Evolutionary conservation across 2,113 vertebrate genomes (phyloP).

Genomic region (Onychorhynchus coronatus): DNA sequence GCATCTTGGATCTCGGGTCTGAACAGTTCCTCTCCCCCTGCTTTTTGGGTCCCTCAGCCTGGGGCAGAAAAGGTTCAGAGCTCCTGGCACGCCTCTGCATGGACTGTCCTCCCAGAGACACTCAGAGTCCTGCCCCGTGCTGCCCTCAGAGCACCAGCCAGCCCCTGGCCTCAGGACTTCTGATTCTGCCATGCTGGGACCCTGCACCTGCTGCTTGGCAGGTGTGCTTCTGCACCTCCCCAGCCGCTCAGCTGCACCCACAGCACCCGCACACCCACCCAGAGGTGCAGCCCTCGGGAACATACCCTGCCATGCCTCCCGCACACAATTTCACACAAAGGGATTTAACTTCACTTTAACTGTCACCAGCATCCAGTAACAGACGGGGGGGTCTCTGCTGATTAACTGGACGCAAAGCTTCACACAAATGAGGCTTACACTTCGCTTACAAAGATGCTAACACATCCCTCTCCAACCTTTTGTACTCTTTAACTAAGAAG

Average conservation of each 20-base stretch:
- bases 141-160: neutral
- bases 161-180: rapidly evolving
- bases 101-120: neutral
- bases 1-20: neutral
- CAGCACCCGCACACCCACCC: neutral
- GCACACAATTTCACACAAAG: neutral
- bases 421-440: conserved; percentile 40
- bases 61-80: neutral
- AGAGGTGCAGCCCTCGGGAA: neutral
- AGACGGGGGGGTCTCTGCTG: neutral
- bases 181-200: rapidly evolving
- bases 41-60: rapidly evolving
- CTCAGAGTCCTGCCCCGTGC: neutral
- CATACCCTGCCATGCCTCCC: neutral
- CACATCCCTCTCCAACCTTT: neutral
- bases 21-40: neutral
- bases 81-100: neutral
- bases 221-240: neutral
- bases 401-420: conserved; percentile 39
- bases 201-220: neutral
- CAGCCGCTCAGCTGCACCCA: neutral
- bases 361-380: neutral
- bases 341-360: neutral
- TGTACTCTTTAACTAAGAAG: neutral
- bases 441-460: conserved; percentile 10